Percentiles rank a stretch among this genome's conserved stretches.
Evolutionary conservation across 2,797 vertebrate species (phyloP).

Genomic region (Octomys mimax): DNA sequence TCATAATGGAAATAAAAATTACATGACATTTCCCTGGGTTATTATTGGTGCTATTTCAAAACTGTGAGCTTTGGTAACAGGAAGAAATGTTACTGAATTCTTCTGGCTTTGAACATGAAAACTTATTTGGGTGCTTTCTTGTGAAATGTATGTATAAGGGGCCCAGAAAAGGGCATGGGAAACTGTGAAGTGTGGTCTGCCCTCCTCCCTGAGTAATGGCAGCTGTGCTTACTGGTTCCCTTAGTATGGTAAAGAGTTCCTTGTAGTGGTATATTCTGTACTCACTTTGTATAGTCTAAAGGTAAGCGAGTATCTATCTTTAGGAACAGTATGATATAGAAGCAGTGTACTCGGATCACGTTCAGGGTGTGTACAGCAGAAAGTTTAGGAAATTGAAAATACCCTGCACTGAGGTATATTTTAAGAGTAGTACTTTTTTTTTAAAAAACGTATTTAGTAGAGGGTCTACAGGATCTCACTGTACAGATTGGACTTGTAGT

Average conservation of each 20-base stretch:
- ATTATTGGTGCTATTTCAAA: slow-evolving; percentile 79
- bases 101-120: slow-evolving; percentile 75
- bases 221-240: slow-evolving; percentile 69
- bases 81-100: slow-evolving; percentile 87
- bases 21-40: slow-evolving; percentile 75
- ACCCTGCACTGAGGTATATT: slow-evolving; percentile 76
- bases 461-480: no score
- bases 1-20: slow-evolving; percentile 74
- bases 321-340: slow-evolving; percentile 78
- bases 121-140: slow-evolving; percentile 30
- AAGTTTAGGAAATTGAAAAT: slow-evolving; percentile 79
- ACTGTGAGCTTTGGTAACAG: slow-evolving; percentile 85
- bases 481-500: no score
- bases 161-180: slow-evolving; percentile 50
- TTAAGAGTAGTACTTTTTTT: not conserved
- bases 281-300: slow-evolving; percentile 68
- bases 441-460: no score
- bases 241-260: slow-evolving; percentile 68
- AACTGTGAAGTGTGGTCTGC: not conserved
- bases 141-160: slow-evolving; percentile 53
- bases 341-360: slow-evolving; percentile 67
- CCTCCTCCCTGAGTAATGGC: slow-evolving; percentile 64
- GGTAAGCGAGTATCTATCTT: slow-evolving; percentile 60
- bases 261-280: slow-evolving; percentile 66
- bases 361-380: slow-evolving; percentile 73